phyloP scores from a whole-genome alignment of 2,888 invertebrate genomes.

The Macrosiphum euphorbiae region DNA sequence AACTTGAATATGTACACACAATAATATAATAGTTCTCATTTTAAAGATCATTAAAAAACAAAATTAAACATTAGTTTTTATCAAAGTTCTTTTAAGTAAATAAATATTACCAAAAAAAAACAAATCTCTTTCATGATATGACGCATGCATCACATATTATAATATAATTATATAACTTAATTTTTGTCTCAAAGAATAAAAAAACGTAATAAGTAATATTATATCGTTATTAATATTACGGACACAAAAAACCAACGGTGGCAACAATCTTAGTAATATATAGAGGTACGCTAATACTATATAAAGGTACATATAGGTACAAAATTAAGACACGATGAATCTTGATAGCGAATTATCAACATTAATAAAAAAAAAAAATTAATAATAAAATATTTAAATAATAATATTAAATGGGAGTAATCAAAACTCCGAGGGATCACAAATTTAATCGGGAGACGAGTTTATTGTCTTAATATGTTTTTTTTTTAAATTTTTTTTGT shows the following conservation, averaged over 20 bases:
- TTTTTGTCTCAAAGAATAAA: slow-evolving; percentile 27
- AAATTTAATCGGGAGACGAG: neutral
- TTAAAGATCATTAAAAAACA: slow-evolving; percentile 39
- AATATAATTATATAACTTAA: slow-evolving; percentile 23
- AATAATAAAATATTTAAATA: neutral
- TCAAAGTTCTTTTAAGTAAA: slow-evolving; percentile 39
- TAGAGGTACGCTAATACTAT: neutral
- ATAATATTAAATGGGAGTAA: slow-evolving; percentile 6
- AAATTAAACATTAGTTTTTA: slow-evolving; percentile 26
- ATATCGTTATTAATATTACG: neutral
- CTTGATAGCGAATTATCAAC: slow-evolving; percentile 22
- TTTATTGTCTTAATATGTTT: neutral
- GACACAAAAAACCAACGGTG: neutral
- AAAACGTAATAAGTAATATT: neutral
- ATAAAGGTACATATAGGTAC: slow-evolving; percentile 5
- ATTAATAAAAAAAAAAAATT: neutral
- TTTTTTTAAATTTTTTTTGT: neutral
- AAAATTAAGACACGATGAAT: neutral
- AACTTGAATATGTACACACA: slow-evolving; percentile 28
- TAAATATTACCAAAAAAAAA: slow-evolving; percentile 30
- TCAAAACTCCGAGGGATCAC: neutral
- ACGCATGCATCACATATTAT: neutral
- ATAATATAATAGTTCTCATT: slow-evolving; percentile 26
- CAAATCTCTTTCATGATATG: slow-evolving; percentile 1
- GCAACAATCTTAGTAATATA: neutral